A percentile compares a stretch with the other conserved stretches of the same genome.
Evolutionary conservation across 2,797 vertebrate genomes (phyloP).

Genomic region (Platalea minor): DNA sequence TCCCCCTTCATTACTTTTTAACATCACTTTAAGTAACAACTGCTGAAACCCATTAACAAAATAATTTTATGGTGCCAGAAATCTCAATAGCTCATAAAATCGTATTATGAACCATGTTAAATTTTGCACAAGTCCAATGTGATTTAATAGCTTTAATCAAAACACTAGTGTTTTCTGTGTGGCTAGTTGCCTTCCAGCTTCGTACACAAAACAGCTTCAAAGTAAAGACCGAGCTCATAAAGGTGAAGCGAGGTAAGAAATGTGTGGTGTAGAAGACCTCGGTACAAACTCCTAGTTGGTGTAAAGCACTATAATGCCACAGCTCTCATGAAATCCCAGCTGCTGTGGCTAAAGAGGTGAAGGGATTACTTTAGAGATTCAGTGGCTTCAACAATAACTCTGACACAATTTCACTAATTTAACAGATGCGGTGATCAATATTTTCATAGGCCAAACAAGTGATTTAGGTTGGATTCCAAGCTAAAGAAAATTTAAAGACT

Average conservation of each 20-base stretch:
- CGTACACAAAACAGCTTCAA: constrained; percentile 17
- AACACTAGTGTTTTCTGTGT: constrained; percentile 20
- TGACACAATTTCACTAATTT: not conserved
- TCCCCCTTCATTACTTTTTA: constrained; percentile 50
- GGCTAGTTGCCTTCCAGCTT: constrained; percentile 1
- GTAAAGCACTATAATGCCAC: not conserved
- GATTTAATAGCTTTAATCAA: constrained; percentile 56
- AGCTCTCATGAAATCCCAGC: not conserved
- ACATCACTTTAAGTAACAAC: constrained; percentile 44
- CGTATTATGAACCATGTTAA: constrained; percentile 39
- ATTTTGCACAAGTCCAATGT: constrained; percentile 34
- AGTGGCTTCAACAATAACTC: not conserved
- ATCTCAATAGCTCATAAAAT: constrained; percentile 63
- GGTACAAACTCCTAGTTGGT: not conserved
- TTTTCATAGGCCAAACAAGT: not conserved
- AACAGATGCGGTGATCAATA: rapidly evolving
- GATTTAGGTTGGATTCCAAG: not conserved
- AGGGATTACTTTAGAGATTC: not conserved
- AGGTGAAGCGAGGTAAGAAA: constrained; percentile 17
- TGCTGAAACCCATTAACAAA: constrained; percentile 66
- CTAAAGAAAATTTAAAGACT: not conserved
- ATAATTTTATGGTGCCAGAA: constrained; percentile 62
- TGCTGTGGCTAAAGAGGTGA: not conserved
- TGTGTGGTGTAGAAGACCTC: not conserved
- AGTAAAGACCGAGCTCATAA: not conserved